A percentile compares a stretch with the other conserved stretches of the same genome.
Evolutionary conservation across 2,113 vertebrate species (phyloP).

Genomic region (Mirza zaza): DNA sequence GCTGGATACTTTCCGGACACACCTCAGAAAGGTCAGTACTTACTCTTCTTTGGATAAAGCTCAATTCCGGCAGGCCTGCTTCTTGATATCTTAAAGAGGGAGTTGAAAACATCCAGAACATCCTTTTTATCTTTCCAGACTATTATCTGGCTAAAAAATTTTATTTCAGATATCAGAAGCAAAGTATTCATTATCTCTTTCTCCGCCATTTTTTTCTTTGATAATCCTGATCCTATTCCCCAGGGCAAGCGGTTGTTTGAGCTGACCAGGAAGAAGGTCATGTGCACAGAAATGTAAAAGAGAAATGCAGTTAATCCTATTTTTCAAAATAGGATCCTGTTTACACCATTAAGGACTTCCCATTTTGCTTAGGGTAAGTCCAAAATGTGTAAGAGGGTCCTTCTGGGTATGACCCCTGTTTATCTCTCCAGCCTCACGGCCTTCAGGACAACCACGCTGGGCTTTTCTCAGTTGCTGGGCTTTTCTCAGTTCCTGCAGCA

Average conservation of each 20-base stretch:
- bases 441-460: neutral
- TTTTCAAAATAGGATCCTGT: slow-evolving; percentile 60
- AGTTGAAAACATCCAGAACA: neutral
- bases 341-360: slow-evolving; percentile 69
- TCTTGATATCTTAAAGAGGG: neutral
- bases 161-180: neutral
- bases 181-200: neutral
- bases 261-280: neutral
- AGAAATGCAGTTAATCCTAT: slow-evolving; percentile 28
- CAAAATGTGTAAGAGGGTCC: slow-evolving; percentile 64
- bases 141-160: neutral
- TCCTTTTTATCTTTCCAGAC: neutral
- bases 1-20: too few relatives aligned
- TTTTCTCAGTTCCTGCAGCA: neutral
- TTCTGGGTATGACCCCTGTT: neutral
- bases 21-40: neutral
- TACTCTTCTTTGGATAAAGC: neutral
- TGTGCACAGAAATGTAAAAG: neutral
- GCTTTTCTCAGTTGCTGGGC: neutral
- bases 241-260: too few relatives aligned
- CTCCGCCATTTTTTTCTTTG: neutral
- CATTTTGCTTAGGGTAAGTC: slow-evolving; percentile 69
- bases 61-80: neutral
- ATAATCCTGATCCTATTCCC: neutral
- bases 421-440: neutral